Conservation (phyloP, 2,888 invertebrate genomes). For the Platycheirus rosarum region DNA sequence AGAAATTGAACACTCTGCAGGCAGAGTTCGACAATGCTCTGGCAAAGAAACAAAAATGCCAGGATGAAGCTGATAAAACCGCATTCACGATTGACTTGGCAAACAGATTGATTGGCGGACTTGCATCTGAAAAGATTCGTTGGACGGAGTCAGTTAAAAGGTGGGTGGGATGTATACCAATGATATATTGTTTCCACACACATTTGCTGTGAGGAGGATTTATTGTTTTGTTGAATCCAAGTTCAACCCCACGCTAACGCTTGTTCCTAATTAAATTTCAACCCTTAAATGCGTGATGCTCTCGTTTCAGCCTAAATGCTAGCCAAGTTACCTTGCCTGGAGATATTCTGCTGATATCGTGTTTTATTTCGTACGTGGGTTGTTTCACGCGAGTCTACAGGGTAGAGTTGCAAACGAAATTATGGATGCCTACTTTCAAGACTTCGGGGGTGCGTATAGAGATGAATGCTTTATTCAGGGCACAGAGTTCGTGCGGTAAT, state of each 20-base stretch:
- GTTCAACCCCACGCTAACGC: not conserved
- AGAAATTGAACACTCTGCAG: constrained; percentile 88
- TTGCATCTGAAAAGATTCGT: constrained; percentile 95
- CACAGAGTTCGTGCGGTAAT: not conserved
- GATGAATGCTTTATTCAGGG: not conserved
- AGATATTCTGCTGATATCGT: constrained; percentile 93
- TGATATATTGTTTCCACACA: constrained; percentile 28
- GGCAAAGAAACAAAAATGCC: constrained; percentile 93
- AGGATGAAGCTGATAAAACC: constrained; percentile 95
- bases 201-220: not conserved
- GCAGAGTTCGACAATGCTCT: constrained; percentile 94
- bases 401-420: constrained; percentile 88
- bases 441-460: constrained; percentile 84
- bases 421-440: constrained; percentile 92
- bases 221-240: not conserved
- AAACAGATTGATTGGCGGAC: constrained; percentile 94
- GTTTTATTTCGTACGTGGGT: constrained; percentile 97
- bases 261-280: constrained; percentile 3
- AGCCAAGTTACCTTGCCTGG: constrained; percentile 93
- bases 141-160: constrained; percentile 88
- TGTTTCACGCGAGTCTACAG: constrained; percentile 95
- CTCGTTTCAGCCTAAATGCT: constrained; percentile 84
- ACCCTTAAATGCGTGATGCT: constrained; percentile 4
- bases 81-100: constrained; percentile 94
- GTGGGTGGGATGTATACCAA: constrained; percentile 78